Evolutionary conservation across 2,797 vertebrate genomes (phyloP), one percentile per base, ranked within the genome.

Genomic region (Sciurus carolinensis): DNA sequence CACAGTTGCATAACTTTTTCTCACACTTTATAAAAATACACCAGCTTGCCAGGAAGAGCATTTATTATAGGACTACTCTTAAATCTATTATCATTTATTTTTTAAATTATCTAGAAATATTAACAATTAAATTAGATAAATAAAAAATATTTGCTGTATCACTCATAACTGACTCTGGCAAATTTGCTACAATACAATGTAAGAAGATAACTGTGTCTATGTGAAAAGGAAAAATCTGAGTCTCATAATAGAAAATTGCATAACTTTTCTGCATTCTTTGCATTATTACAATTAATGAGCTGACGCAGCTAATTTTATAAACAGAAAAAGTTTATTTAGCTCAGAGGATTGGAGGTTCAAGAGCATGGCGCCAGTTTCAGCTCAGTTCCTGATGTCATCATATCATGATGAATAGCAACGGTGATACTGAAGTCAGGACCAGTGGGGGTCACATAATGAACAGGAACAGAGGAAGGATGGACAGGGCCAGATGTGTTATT

Each of bases 121-220:
- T 89, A 52, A 81, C 57, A 87, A 88, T 84, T 75, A 80, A 93
- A 14, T 18, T 87, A 82, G 75, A 86, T 67, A 93, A 73, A 87
- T 84, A 22, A 95, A 82, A 91, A 67, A 62, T 86, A 86, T 54
- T 80, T 90, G n/a, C 28, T 82, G 39, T 54, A 13, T 77, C 22
- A 50, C 57, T 64, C 20, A 57, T 5, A 84, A 39, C 10, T 50
- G 54, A 73, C 83, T 86, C 71, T 95, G 44, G 82, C 26, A 52
- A 64, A 71, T 10, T 95, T 77, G 33, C 71, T 96, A 5, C 24
- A 82, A 57, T 26, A 77, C 44, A 14, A 4, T 39, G 1, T 64
- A 81, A 86, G 62, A 86, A 57, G 59, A 82, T 66, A 82, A 26
- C 33, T 72, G 39, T 66, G 24, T 73, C 50, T 81, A 82, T 22